These are phyloP conservation scores for Actinostola sp. DNA, from an alignment of 92 coral and sea anemone genomes.

Conservation along the genomic window DNA sequence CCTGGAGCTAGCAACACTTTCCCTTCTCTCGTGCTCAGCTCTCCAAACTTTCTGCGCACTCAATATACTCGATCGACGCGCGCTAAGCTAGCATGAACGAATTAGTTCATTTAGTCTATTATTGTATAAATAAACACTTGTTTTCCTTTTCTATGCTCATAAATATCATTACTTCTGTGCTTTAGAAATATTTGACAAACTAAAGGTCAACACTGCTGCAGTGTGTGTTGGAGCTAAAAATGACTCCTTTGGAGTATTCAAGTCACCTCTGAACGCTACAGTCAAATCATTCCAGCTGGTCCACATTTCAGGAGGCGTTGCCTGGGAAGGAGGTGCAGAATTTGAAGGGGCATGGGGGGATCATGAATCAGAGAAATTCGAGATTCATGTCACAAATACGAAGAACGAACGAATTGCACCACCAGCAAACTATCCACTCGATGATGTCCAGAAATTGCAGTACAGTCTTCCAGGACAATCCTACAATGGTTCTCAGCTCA, in stretches of 20 bases:
- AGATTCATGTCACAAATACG: neutral
- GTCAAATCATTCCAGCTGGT: neutral
- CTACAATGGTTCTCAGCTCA: neutral
- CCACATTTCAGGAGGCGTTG: neutral
- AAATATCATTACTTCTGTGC: too few species aligned
- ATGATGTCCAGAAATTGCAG: neutral
- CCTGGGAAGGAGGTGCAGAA: neutral
- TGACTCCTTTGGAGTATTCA: neutral
- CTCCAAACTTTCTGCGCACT: too few species aligned
- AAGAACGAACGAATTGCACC: neutral
- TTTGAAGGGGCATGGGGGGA: slow-evolving; percentile 1
- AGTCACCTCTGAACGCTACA: neutral
- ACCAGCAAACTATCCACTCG: neutral
- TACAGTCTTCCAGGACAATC: neutral
- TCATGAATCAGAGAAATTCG: neutral
- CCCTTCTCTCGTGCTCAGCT: too few species aligned
- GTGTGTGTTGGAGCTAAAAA: neutral
- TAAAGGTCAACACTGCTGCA: neutral
- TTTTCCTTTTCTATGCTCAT: too few species aligned
- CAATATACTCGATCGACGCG: too few species aligned
- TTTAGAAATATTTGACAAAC: neutral
- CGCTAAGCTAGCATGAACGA: too few species aligned
- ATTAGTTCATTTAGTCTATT: too few species aligned
- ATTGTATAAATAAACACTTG: too few species aligned
- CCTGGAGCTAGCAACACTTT: too few species aligned